phyloP scores from a whole-genome alignment of 2,797 vertebrate genomes.

The Parambassis ranga region DNA sequence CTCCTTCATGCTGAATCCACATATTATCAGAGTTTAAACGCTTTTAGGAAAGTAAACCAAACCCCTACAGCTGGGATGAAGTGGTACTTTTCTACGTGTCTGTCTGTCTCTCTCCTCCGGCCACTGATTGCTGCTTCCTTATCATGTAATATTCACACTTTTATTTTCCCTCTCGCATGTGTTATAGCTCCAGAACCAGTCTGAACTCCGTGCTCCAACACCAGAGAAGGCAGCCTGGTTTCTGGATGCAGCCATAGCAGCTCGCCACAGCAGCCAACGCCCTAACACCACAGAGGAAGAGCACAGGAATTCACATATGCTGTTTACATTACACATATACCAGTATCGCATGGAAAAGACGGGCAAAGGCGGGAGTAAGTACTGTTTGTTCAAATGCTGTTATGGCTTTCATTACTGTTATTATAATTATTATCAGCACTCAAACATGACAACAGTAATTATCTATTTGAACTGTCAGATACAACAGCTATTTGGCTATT shows the following conservation, averaged over 20 bases:
- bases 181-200: constrained; percentile 95
- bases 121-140: not conserved
- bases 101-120: constrained; percentile 2
- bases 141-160: not conserved
- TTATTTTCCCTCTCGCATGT: not conserved
- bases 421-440: not conserved
- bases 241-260: constrained; percentile 93
- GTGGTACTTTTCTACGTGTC: not conserved
- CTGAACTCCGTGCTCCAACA: constrained; percentile 91
- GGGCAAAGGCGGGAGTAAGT: constrained; percentile 96
- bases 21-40: constrained; percentile 12
- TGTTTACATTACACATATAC: constrained; percentile 98
- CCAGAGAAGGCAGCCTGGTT: constrained; percentile 97
- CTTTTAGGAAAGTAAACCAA: not conserved
- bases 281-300: constrained; percentile 88
- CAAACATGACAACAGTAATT: not conserved
- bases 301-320: constrained; percentile 96
- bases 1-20: not conserved
- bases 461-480: no score
- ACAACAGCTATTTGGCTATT: not conserved
- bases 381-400: not conserved
- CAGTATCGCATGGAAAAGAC: constrained; percentile 99
- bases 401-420: no score
- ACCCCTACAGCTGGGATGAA: not conserved
- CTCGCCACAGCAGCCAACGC: constrained; percentile 85